Percentiles rank a stretch among this genome's conserved stretches.
These are phyloP conservation scores for Macrophya annulata DNA, from an alignment of 2,888 invertebrate species.

Conservation along the genomic window DNA sequence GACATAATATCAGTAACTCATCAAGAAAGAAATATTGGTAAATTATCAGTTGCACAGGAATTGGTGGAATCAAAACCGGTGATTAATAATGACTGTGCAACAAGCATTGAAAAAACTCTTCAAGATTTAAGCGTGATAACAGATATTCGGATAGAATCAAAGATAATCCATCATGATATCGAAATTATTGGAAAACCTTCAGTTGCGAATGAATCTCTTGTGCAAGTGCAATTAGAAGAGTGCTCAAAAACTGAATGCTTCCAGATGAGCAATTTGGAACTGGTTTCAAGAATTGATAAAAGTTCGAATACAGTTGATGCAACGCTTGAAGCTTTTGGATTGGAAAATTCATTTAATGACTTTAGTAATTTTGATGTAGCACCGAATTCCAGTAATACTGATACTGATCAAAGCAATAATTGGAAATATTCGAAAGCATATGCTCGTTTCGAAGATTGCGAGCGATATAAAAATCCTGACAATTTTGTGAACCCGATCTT, in stretches of 20 bases:
- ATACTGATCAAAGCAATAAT: conserved; percentile 17
- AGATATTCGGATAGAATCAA: not conserved
- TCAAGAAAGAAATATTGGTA: not conserved
- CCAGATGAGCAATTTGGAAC: not conserved
- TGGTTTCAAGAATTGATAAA: conserved; percentile 7
- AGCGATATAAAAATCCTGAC: conserved; percentile 59
- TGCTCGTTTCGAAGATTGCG: conserved; percentile 51
- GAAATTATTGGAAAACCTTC: not conserved
- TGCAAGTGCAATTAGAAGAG: not conserved
- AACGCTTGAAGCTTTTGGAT: conserved; percentile 4
- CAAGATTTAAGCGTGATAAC: not conserved
- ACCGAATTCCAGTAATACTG: conserved; percentile 62
- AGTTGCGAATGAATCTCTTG: not conserved
- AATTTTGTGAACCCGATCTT: conserved; percentile 73
- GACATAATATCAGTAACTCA: not conserved
- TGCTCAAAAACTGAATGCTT: not conserved
- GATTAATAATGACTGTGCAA: not conserved
- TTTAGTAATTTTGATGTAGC: conserved; percentile 70
- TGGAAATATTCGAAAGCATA: conserved; percentile 54
- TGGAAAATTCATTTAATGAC: conserved; percentile 59
- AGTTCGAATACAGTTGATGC: not conserved
- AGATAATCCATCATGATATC: not conserved
- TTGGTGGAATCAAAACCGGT: not conserved
- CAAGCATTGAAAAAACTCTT: not conserved
- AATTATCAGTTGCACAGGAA: not conserved